Percentiles rank a stretch among this genome's conserved stretches.
phyloP scores from a whole-genome alignment of 1,140 invertebrate genomes.

The Bombus impatiens region DNA sequence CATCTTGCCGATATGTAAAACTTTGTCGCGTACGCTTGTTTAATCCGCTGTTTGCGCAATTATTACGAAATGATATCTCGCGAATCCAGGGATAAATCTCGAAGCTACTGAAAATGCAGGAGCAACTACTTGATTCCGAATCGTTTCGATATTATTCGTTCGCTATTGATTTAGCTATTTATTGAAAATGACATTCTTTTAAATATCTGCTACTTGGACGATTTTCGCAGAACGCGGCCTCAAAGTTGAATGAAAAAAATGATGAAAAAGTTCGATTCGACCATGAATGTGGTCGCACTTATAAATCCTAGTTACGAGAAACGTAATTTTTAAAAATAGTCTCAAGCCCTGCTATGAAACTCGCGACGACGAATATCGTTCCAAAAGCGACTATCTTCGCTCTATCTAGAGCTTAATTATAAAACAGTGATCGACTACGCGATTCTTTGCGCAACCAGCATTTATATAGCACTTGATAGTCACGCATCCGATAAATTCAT shows the following conservation, averaged over 20 bases:
- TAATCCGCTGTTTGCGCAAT: background rate
- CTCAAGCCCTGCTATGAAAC: fast-evolving
- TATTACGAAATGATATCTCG: background rate
- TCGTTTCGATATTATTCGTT: background rate
- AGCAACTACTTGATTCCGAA: background rate
- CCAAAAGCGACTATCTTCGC: no score
- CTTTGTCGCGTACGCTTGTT: background rate
- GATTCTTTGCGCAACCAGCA: background rate
- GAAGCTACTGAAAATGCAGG: background rate
- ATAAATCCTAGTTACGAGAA: no score
- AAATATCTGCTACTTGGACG: no score
- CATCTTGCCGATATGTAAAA: background rate
- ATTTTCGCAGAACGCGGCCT: no score
- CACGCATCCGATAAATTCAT: background rate
- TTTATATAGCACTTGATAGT: no score
- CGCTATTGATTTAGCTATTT: background rate
- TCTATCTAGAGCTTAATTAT: background rate
- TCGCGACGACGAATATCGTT: background rate
- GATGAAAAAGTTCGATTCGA: no score
- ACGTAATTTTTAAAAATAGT: no score
- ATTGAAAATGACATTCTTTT: fast-evolving
- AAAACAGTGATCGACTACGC: background rate
- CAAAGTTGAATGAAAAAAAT: no score
- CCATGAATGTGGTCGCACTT: no score
- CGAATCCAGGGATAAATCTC: background rate